phyloP scores from a whole-genome alignment of 2,888 invertebrate species.

The Drosophila suboccidentalis region DNA sequence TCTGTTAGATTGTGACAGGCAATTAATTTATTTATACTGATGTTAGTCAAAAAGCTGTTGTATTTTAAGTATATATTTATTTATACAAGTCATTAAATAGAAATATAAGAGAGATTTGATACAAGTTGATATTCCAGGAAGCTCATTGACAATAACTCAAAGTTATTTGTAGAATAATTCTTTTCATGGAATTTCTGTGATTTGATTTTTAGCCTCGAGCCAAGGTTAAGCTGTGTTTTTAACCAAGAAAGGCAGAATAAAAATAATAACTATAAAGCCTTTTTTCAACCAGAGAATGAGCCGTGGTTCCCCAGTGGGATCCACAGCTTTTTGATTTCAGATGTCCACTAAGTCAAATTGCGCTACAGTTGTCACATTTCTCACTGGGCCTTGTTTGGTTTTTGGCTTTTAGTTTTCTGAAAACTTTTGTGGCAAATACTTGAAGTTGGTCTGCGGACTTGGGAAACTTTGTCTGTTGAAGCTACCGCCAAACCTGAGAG shows the following conservation, averaged over 20 bases:
- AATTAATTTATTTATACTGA: not conserved
- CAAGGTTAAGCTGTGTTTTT: slow-evolving; percentile 10
- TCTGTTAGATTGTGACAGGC: not conserved
- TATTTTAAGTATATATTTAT: not conserved
- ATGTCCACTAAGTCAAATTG: slow-evolving; percentile 52
- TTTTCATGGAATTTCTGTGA: slow-evolving; percentile 6
- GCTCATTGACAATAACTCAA: not conserved
- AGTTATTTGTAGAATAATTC: slow-evolving; percentile 8
- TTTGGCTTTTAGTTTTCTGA: slow-evolving; percentile 64
- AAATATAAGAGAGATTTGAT: not conserved
- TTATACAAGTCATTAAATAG: not conserved
- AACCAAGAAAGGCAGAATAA: not conserved
- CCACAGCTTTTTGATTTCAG: slow-evolving; percentile 16
- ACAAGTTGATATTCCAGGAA: not conserved
- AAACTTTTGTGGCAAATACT: slow-evolving; percentile 76
- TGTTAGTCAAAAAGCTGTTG: not conserved
- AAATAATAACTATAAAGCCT: slow-evolving; percentile 28
- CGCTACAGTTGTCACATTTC: slow-evolving; percentile 65
- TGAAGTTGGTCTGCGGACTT: slow-evolving; percentile 49
- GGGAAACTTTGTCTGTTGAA: not conserved
- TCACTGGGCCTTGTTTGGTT: slow-evolving; percentile 42
- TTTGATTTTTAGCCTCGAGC: slow-evolving; percentile 3
- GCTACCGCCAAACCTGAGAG: slow-evolving; percentile 53
- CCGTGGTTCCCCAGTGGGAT: slow-evolving; percentile 11
- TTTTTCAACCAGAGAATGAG: slow-evolving; percentile 20